phyloP scores from a whole-genome alignment of 2,113 vertebrate genomes.

The Piprites chloris region DNA sequence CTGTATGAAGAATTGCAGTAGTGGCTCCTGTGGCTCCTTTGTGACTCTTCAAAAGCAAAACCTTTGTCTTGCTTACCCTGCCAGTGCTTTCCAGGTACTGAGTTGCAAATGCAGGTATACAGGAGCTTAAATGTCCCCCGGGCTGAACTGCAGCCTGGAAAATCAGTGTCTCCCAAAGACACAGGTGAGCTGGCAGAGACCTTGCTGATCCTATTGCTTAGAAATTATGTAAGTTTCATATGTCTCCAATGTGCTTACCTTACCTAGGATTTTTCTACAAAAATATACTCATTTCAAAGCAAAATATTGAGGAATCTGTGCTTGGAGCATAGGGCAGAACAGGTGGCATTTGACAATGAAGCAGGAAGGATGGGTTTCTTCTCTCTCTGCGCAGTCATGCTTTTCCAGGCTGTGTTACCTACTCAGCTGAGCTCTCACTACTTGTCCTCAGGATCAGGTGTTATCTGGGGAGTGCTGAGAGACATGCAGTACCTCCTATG shows the following conservation, averaged over 20 bases:
- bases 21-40: neutral
- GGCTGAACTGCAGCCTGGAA: neutral
- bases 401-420: neutral
- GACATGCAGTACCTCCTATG: neutral
- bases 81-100: neutral
- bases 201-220: neutral
- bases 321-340: neutral
- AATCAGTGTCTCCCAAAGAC: neutral
- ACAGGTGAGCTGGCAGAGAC: neutral
- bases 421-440: neutral
- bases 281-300: neutral
- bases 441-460: neutral
- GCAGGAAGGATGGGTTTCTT: neutral
- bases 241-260: neutral
- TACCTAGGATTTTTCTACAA: neutral
- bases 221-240: neutral
- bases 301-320: neutral
- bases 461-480: neutral
- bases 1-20: neutral
- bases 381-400: neutral
- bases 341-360: neutral
- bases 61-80: neutral
- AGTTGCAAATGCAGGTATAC: neutral
- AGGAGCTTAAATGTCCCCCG: neutral
- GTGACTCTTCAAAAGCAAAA: neutral